Evolutionary conservation across 2,113 vertebrate species (phyloP), one percentile per base, ranked within the genome.

Genomic region (Heterotilapia buettikoferi): DNA sequence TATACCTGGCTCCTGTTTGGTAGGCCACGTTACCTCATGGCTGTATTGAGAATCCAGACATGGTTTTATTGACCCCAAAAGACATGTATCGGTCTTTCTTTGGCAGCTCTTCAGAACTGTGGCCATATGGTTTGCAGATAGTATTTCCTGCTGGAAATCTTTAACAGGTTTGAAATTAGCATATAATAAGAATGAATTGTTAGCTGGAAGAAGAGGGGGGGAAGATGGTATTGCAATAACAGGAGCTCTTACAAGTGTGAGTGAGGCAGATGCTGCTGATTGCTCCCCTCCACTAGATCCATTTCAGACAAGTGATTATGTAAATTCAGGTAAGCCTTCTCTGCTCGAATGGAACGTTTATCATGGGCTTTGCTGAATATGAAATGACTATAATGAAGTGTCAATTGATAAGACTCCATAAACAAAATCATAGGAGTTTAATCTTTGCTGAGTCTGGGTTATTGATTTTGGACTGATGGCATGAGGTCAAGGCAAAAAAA

Each of bases 231-330:
- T 45, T 84, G 78, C 82, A 87, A 88, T 80, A 91, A 84, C 43
- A 61, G 54, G 63, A 82, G 88, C 88, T 90, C 59, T 90, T 89
- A 85, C 61, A 81, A 86, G 85, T 86, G 86, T 79, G 68, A 88
- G 80, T 85, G 86, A 79, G 82, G 87, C 86, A 88, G 88, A 89
- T 91, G 91, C 83, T 71, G 61, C 86, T 87, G 92, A 92, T 92
- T 90, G 63, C 80, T 86, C 85, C 84, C 76, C 38, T 43, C 88
- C 87, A 89, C 57, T 66, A 85, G 59, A 90, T 90, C 91, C 86
- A 89, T 90, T 92, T 86, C 85, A 89, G 87, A 90, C 82, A 87
- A 91, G 86, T 89, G 90, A 89, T 92, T 91, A 93, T 94, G 90
- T 86, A 92, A 92, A 95, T 94, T 59, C 26, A 76, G 80, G 73